phyloP scores from a whole-genome alignment of 1,140 invertebrate species.

The Drosophila melanica region DNA sequence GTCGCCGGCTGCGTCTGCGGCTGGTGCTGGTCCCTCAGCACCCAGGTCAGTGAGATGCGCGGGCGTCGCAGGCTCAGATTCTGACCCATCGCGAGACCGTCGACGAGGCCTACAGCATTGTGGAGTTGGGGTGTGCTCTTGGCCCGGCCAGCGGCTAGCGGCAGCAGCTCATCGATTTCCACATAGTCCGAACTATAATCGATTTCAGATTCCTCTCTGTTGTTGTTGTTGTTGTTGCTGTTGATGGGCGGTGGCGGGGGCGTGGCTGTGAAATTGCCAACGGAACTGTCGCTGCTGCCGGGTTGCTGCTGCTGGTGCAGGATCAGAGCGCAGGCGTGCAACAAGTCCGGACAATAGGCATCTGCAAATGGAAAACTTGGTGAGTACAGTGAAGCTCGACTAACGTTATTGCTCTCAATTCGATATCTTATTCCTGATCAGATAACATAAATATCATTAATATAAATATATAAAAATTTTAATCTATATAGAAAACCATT shows the following conservation, averaged over 20 bases:
- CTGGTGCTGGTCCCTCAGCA: conserved; percentile 86
- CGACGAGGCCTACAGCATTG: conserved; percentile 50
- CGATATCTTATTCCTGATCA: no score
- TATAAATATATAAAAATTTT: no score
- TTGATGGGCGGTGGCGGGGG: conserved; percentile 49
- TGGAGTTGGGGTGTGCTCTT: conserved; percentile 76
- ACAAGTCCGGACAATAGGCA: conserved; percentile 81
- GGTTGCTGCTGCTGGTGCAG: conserved; percentile 69
- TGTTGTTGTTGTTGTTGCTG: neutral
- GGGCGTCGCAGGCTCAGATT: conserved; percentile 86
- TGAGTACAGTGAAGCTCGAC: neutral
- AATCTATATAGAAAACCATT: no score
- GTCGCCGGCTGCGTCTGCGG: conserved; percentile 50
- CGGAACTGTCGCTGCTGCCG: conserved; percentile 74
- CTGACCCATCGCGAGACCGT: conserved; percentile 84
- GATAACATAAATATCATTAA: no score
- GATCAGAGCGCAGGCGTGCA: conserved; percentile 77
- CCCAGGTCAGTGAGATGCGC: conserved; percentile 89
- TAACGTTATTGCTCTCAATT: no score
- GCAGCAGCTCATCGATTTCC: conserved; percentile 77
- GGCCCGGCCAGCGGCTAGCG: conserved; percentile 56
- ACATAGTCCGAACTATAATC: conserved; percentile 79
- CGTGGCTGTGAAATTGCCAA: conserved; percentile 78
- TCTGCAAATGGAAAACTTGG: conserved; percentile 34
- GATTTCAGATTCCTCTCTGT: conserved; percentile 10